Conservation (phyloP, 2,797 vertebrate species). For the Carapus acus region DNA sequence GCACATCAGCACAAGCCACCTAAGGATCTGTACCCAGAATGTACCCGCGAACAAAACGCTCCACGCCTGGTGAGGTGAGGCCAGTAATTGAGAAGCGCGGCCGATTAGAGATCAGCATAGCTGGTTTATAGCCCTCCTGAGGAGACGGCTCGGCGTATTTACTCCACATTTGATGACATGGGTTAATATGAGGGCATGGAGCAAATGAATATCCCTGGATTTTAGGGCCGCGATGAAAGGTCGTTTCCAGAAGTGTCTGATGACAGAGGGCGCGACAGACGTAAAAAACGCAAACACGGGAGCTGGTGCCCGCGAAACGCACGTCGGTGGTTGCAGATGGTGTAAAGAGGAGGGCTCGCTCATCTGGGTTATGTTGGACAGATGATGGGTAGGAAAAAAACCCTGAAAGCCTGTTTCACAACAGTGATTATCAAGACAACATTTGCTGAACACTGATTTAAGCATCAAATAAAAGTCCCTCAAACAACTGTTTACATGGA, state of each 20-base stretch:
- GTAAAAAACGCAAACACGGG: slow-evolving; percentile 56
- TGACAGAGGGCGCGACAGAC: slow-evolving; percentile 55
- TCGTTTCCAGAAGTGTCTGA: slow-evolving; percentile 63
- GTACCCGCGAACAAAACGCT: slow-evolving; percentile 42
- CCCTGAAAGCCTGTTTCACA: too few relatives aligned
- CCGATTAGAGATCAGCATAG: slow-evolving; percentile 63
- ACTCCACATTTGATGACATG: slow-evolving; percentile 54
- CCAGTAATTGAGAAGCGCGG: slow-evolving; percentile 59
- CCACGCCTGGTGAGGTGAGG: slow-evolving; percentile 41
- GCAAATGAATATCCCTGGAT: slow-evolving; percentile 53
- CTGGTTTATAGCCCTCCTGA: slow-evolving; percentile 58
- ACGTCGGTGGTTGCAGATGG: slow-evolving; percentile 51
- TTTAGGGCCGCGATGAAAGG: slow-evolving; percentile 62
- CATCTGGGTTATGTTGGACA: slow-evolving; percentile 51
- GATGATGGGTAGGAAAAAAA: slow-evolving; percentile 31
- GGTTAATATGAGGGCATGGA: slow-evolving; percentile 63
- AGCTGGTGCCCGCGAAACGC: slow-evolving; percentile 51
- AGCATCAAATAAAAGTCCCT: not conserved
- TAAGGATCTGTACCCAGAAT: slow-evolving; percentile 37
- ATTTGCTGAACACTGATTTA: too few relatives aligned
- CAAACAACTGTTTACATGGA: too few relatives aligned
- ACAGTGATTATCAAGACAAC: too few relatives aligned
- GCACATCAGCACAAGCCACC: slow-evolving; percentile 38
- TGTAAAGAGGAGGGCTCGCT: slow-evolving; percentile 41
- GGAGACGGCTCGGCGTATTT: slow-evolving; percentile 53